Evolutionary conservation across 2,888 invertebrate genomes (phyloP).

Genomic region (Stictocephala bisonia): DNA sequence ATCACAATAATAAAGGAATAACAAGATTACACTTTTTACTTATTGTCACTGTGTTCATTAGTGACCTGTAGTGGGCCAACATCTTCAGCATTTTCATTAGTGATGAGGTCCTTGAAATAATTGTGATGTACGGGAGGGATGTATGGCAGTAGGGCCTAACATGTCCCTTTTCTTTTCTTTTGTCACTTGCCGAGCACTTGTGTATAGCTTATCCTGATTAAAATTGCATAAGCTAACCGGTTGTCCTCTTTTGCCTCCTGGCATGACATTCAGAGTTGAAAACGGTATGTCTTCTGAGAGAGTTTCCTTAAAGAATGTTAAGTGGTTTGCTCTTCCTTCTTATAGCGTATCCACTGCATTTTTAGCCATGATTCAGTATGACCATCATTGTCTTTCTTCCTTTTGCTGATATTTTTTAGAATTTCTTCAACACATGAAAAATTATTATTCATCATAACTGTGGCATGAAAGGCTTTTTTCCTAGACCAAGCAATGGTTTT

Average conservation of each 20-base stretch:
- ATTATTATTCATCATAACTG: background rate
- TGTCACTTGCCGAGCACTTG: background rate
- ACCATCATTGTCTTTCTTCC: constrained; percentile 30
- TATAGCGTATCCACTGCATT: constrained; percentile 42
- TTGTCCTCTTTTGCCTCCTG: constrained; percentile 20
- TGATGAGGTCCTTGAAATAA: constrained; percentile 6
- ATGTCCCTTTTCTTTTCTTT: constrained; percentile 26
- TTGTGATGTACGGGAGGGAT: constrained; percentile 32
- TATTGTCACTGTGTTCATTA: background rate
- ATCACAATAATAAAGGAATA: background rate
- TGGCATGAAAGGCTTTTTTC: constrained; percentile 19
- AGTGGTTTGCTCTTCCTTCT: constrained; percentile 34
- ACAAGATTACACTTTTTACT: constrained; percentile 6
- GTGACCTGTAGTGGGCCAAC: background rate
- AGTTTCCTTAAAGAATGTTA: constrained; percentile 42
- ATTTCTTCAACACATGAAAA: constrained; percentile 10
- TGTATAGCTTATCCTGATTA: background rate
- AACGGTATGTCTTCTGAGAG: constrained; percentile 38
- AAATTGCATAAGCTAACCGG: background rate
- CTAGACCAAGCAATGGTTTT: constrained; percentile 5
- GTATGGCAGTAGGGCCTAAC: constrained; percentile 19
- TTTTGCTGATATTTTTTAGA: constrained; percentile 18
- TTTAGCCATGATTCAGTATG: constrained; percentile 13
- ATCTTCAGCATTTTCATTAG: background rate
- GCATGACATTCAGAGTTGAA: constrained; percentile 14